A percentile compares a stretch with the other conserved stretches of the same genome.
Evolutionary conservation across 2,113 vertebrate genomes (phyloP).

Genomic region (Atherinomorus stipes): DNA sequence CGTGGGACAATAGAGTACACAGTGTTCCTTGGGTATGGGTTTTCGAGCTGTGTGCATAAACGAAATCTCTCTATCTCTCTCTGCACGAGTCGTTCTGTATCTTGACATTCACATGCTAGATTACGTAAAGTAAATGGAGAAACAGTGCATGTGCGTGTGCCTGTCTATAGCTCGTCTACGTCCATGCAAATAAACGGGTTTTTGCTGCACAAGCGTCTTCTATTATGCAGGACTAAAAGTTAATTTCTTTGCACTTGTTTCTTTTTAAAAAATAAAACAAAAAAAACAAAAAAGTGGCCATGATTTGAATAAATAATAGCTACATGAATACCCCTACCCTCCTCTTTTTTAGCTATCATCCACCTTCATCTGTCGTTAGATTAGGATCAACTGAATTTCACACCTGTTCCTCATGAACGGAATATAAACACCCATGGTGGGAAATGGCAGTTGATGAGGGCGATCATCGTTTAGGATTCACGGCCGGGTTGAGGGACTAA

Average conservation of each 20-base stretch:
- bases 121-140: slow-evolving; percentile 72
- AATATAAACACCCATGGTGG: background rate
- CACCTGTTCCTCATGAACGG: slow-evolving; percentile 15
- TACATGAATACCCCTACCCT: background rate
- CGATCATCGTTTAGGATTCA: background rate
- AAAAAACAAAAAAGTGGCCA: slow-evolving; percentile 53
- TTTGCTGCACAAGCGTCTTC: slow-evolving; percentile 69
- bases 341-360: slow-evolving; percentile 9
- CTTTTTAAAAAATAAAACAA: too few relatives aligned
- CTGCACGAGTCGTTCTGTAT: slow-evolving; percentile 54
- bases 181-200: slow-evolving; percentile 69
- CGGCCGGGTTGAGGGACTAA: background rate
- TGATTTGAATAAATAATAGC: slow-evolving; percentile 60
- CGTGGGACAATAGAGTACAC: slow-evolving; percentile 60
- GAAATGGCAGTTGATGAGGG: background rate
- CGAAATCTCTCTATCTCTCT: slow-evolving; percentile 28
- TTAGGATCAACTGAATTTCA: slow-evolving; percentile 33
- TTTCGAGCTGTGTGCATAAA: slow-evolving; percentile 61
- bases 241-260: slow-evolving; percentile 46
- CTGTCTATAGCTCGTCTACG: slow-evolving; percentile 49
- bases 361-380: slow-evolving; percentile 9
- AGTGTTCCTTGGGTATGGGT: slow-evolving; percentile 66
- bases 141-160: background rate
- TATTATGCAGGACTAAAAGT: slow-evolving; percentile 21
- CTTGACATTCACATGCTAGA: slow-evolving; percentile 77